Percentiles rank a stretch among this genome's conserved stretches.
Conservation (phyloP, 1,140 invertebrate genomes). For the Agraylea sexmaculata region DNA sequence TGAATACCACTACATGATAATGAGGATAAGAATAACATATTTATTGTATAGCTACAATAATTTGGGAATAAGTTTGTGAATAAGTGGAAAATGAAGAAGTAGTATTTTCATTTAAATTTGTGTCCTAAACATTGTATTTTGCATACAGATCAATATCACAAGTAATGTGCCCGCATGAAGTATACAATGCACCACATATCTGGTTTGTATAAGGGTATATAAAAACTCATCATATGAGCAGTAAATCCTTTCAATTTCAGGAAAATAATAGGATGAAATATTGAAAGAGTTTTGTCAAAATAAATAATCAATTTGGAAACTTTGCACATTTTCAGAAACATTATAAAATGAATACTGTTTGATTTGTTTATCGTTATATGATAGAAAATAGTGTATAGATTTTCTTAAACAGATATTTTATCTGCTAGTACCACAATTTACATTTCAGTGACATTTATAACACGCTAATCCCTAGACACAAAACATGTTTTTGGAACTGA, state of each 20-base stretch:
- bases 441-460: conserved; percentile 12
- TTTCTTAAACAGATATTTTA: conserved; percentile 1
- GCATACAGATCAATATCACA: too few relatives aligned
- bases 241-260: neutral
- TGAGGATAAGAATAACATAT: too few relatives aligned
- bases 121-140: too few relatives aligned
- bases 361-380: conserved; percentile 1
- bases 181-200: too few relatives aligned
- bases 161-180: too few relatives aligned
- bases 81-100: too few relatives aligned
- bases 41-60: too few relatives aligned
- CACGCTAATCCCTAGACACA: conserved; percentile 9
- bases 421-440: conserved; percentile 17
- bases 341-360: neutral
- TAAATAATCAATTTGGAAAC: neutral
- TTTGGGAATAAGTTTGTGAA: too few relatives aligned
- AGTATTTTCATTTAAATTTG: too few relatives aligned
- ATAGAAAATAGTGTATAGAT: conserved; percentile 2
- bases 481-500: conserved; percentile 7
- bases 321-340: neutral
- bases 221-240: neutral
- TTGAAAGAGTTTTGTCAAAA: neutral
- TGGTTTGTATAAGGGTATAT: neutral
- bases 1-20: too few relatives aligned
- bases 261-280: neutral